Conservation (phyloP, 2,888 invertebrate genomes). For the Stictocephala bisonia region DNA sequence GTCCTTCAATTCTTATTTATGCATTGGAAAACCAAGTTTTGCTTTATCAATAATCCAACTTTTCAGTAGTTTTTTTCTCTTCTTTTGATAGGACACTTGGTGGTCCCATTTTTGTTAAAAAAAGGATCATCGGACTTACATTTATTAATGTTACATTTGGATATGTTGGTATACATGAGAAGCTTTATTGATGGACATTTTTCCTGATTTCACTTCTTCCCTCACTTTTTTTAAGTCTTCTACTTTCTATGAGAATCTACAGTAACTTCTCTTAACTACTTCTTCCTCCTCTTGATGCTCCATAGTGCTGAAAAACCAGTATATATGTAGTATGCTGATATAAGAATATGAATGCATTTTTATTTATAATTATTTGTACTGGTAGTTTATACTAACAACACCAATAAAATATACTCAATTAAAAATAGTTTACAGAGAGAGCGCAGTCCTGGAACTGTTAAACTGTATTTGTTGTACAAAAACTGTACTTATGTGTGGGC, state of each 20-base stretch:
- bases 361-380: not conserved
- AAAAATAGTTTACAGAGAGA: too few relatives aligned
- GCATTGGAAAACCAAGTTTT: constrained; percentile 58
- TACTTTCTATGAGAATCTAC: constrained; percentile 11
- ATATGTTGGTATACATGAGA: constrained; percentile 12
- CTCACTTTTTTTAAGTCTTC: not conserved
- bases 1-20: constrained; percentile 56
- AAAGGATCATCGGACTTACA: constrained; percentile 8
- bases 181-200: not conserved
- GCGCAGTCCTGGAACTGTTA: too few relatives aligned
- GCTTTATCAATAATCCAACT: constrained; percentile 57
- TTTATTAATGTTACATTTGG: constrained; percentile 27
- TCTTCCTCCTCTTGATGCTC: constrained; percentile 2
- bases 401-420: too few relatives aligned
- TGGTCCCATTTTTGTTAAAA: constrained; percentile 27
- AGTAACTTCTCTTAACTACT: constrained; percentile 11
- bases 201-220: constrained; percentile 2
- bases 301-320: not conserved
- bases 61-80: constrained; percentile 24
- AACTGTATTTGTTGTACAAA: too few relatives aligned
- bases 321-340: not conserved
- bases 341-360: constrained; percentile 9
- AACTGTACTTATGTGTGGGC: too few relatives aligned
- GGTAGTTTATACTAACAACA: too few relatives aligned
- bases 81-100: not conserved